Evolutionary conservation across 1,140 invertebrate species (phyloP).

Genomic region (Druon quercuslanigerum): DNA sequence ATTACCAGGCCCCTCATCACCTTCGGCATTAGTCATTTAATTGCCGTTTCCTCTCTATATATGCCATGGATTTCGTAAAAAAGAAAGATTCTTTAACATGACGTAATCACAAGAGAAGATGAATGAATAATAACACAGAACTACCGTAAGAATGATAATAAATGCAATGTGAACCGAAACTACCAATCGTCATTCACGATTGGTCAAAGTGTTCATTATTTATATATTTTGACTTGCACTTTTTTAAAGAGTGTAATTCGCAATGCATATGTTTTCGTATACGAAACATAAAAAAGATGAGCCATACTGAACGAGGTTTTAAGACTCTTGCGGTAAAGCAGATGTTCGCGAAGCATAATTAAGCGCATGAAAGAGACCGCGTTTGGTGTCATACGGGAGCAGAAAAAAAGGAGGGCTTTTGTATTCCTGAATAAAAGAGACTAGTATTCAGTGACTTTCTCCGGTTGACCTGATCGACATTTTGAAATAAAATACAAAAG

Average conservation of each 20-base stretch:
- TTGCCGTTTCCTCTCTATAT: not conserved
- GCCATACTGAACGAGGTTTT: not conserved
- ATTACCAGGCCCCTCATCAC: not conserved
- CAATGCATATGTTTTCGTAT: not conserved
- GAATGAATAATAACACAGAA: not conserved
- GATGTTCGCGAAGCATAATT: conserved; percentile 4
- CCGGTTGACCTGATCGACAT: not conserved
- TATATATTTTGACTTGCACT: not conserved
- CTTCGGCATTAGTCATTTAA: not conserved
- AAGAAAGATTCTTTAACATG: not conserved
- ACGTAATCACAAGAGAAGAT: not conserved
- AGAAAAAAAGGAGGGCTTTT: not conserved
- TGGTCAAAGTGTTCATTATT: not conserved
- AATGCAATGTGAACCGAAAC: not conserved
- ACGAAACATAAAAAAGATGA: conserved; percentile 7
- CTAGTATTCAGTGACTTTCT: not conserved
- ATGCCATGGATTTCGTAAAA: not conserved
- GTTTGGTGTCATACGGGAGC: not conserved
- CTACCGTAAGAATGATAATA: not conserved
- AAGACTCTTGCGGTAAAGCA: not conserved
- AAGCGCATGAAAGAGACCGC: not conserved
- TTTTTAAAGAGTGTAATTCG: not conserved
- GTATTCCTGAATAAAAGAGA: not conserved
- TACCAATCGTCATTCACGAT: not conserved
- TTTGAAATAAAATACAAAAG: not conserved